Percentiles rank a stretch among this genome's conserved stretches.
Conservation (phyloP, 2,113 vertebrate species). For the Brienomyrus brachyistius region DNA sequence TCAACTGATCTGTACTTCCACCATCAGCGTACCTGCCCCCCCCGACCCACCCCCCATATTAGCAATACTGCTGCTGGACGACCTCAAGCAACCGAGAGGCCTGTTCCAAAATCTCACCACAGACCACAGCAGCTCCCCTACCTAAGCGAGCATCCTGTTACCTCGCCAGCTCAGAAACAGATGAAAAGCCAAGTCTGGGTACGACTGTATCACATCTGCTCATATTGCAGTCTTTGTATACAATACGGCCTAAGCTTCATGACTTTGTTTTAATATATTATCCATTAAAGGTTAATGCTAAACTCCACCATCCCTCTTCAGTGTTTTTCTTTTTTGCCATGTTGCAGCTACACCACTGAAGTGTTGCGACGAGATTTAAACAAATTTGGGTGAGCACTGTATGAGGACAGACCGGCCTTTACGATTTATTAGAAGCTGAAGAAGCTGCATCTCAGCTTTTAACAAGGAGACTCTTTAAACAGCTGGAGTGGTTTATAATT, state of each 20-base stretch:
- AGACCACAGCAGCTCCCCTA: neutral
- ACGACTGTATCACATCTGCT: neutral
- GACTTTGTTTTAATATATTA: conserved; percentile 52
- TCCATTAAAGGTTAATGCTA: conserved; percentile 59
- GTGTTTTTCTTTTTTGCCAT: neutral
- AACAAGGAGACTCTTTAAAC: neutral
- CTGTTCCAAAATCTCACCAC: neutral
- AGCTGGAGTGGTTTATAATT: neutral
- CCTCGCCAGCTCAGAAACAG: neutral
- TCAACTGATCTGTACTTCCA: neutral
- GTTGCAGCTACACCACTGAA: neutral
- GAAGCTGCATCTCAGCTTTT: neutral
- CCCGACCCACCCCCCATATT: neutral
- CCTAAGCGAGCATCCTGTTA: neutral
- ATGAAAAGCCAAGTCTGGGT: neutral
- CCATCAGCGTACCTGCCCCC: neutral
- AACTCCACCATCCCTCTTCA: conserved; percentile 32
- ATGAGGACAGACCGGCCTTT: neutral
- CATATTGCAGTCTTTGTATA: neutral
- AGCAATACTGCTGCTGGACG: neutral
- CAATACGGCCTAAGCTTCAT: neutral
- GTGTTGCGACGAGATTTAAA: neutral
- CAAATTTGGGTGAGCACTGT: neutral
- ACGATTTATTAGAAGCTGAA: neutral
- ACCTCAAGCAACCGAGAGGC: neutral